Evolutionary conservation across 2,797 vertebrate species (phyloP), one percentile per base, ranked within the genome.

Genomic region (Myiotriccus ornatus): DNA sequence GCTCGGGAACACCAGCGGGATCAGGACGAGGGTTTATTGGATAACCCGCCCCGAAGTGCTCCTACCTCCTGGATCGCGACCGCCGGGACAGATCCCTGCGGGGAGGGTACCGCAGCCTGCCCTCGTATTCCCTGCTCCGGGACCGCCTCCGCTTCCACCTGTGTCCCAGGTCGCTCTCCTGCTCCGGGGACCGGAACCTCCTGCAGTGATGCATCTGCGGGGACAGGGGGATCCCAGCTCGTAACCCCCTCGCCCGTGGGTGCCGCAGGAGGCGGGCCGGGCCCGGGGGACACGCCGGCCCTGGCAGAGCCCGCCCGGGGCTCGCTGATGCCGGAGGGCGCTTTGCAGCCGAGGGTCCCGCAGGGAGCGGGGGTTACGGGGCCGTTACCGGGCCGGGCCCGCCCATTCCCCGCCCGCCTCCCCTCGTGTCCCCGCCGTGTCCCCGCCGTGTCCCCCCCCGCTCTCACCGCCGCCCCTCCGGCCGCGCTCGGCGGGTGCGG

Each of bases 141-240:
- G 98, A 98, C 73, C 97, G 81, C 82, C 95, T 93, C 93, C 98
- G 97, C 92, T 98, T 98, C 98, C 98, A 98, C n/a, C 97, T 84
- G 73, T 95, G 97, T 28, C 95, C 97, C 94, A 91, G 95, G 94
- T 96, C 98, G 15, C 87, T 77, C 64, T 98, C 98, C 69, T 94
- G 98, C 96, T 98, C 96, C 17, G 98, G 98, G 34, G 98, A 98
- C 32, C 97, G 97, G 85, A 97, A 97, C 57, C 98, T 89, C 94
- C 97, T 97, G 82, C 97, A 98, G 93, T 98, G 98, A 89, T 98
- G 97, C 98, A 98, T 98, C 98, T 98, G 95, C 60, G 84, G n/a
- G 35, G 8, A 52, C 16, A 1, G 1, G 3, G 18, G 10, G 25
- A 3, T 12, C 11, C 34, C 34, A 5, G 27, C 7, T 37, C 49